phyloP scores from a whole-genome alignment of 2,888 invertebrate species.

The Thymelicus acteon region DNA sequence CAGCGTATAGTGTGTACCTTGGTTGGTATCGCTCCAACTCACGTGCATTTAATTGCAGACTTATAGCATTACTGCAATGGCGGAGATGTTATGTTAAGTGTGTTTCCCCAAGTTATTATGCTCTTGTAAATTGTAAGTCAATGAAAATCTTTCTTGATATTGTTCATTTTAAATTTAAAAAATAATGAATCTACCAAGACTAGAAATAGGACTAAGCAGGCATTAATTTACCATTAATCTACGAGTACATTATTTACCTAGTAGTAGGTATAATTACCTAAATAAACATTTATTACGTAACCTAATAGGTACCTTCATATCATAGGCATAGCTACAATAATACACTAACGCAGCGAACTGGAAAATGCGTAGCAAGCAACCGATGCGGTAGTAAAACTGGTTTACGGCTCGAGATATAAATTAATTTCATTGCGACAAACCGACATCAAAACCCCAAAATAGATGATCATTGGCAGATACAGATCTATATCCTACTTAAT shows the following conservation, averaged over 20 bases:
- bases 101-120: too few relatives aligned
- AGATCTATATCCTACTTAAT: not conserved
- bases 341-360: not conserved
- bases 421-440: slow-evolving; percentile 58
- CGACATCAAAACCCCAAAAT: slow-evolving; percentile 48
- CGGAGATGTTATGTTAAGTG: not conserved
- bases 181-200: too few relatives aligned
- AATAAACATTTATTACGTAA: not conserved
- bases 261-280: too few relatives aligned
- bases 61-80: slow-evolving; percentile 34
- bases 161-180: too few relatives aligned
- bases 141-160: too few relatives aligned
- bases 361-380: slow-evolving; percentile 39
- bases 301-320: not conserved
- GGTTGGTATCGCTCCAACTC: slow-evolving; percentile 61
- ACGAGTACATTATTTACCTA: too few relatives aligned
- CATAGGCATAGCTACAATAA: not conserved
- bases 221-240: too few relatives aligned
- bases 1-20: too few relatives aligned
- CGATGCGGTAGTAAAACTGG: slow-evolving; percentile 62
- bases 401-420: slow-evolving; percentile 72
- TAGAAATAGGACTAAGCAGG: too few relatives aligned
- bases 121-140: too few relatives aligned
- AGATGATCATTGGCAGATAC: slow-evolving; percentile 6
- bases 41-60: slow-evolving; percentile 55